Conservation (phyloP, 1,140 invertebrate genomes). For the Platorchestia sp. region DNA sequence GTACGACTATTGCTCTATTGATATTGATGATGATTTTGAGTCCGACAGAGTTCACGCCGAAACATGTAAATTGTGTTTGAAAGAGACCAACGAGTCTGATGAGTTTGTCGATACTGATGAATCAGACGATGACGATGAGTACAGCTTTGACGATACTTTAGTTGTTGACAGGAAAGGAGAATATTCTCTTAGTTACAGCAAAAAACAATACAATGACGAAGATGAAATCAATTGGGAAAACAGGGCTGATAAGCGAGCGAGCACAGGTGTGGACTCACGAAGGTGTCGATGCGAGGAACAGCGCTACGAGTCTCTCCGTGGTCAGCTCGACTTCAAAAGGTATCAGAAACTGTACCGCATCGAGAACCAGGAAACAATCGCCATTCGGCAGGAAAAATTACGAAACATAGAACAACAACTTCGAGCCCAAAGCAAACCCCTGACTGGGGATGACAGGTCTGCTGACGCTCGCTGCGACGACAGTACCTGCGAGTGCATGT, state of each 20-base stretch:
- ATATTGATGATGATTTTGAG: not conserved
- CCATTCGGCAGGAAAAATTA: conserved; percentile 32
- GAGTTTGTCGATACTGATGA: conserved; percentile 45
- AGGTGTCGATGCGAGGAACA: conserved; percentile 4
- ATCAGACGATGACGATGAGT: not conserved
- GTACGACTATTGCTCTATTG: conserved; percentile 29
- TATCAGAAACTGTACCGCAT: conserved; percentile 19
- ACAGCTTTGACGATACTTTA: conserved; percentile 25
- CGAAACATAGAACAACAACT: conserved; percentile 17
- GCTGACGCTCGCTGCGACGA: not conserved
- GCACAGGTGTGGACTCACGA: not conserved
- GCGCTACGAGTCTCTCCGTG: not conserved
- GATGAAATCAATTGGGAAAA: conserved; percentile 34
- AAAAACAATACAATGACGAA: conserved; percentile 33
- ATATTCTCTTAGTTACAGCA: conserved; percentile 33
- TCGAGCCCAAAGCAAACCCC: not conserved
- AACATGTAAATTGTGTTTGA: conserved; percentile 16
- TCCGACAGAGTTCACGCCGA: not conserved
- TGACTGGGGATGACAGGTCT: not conserved
- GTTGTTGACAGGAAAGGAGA: conserved; percentile 39
- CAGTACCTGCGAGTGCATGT: not conserved
- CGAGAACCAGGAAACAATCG: conserved; percentile 41
- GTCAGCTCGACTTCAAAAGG: not conserved
- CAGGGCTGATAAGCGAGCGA: not conserved
- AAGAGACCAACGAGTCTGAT: conserved; percentile 13